Percentiles rank a stretch among this genome's conserved stretches.
Conservation (phyloP, 2,797 vertebrate species). For the Diglossa cyanea region DNA sequence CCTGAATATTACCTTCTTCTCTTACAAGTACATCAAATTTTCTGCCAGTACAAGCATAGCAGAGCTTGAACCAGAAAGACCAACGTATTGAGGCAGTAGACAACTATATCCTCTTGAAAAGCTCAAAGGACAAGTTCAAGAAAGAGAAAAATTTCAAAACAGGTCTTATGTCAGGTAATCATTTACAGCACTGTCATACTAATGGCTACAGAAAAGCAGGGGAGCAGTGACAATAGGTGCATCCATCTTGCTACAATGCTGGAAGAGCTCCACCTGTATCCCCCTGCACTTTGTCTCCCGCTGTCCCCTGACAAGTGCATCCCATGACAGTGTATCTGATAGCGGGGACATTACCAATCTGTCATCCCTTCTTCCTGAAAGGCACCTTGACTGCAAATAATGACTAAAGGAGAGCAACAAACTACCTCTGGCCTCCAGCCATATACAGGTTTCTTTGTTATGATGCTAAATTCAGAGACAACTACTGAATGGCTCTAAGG, state of each 20-base stretch:
- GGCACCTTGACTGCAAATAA: slow-evolving; percentile 79
- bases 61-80: slow-evolving; percentile 48
- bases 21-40: slow-evolving; percentile 46
- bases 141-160: slow-evolving; percentile 67
- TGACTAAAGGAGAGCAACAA: slow-evolving; percentile 51
- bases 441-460: neutral
- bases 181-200: slow-evolving; percentile 74
- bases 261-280: slow-evolving; percentile 72
- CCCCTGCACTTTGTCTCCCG: slow-evolving; percentile 71
- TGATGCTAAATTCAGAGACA: neutral
- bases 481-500: neutral
- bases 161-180: slow-evolving; percentile 74
- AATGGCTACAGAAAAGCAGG: slow-evolving; percentile 73
- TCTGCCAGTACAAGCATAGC: slow-evolving; percentile 46
- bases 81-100: slow-evolving; percentile 27
- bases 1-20: slow-evolving; percentile 46
- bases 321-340: slow-evolving; percentile 62
- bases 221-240: slow-evolving; percentile 69
- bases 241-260: slow-evolving; percentile 74
- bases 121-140: slow-evolving; percentile 65
- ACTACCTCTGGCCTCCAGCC: neutral
- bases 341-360: slow-evolving; percentile 54
- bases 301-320: slow-evolving; percentile 60
- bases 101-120: slow-evolving; percentile 50
- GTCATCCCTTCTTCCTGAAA: slow-evolving; percentile 79